A percentile compares a stretch with the other conserved stretches of the same genome.
Evolutionary conservation across 1,140 invertebrate genomes (phyloP).

Genomic region (Macrosteles quadrilineatus): DNA sequence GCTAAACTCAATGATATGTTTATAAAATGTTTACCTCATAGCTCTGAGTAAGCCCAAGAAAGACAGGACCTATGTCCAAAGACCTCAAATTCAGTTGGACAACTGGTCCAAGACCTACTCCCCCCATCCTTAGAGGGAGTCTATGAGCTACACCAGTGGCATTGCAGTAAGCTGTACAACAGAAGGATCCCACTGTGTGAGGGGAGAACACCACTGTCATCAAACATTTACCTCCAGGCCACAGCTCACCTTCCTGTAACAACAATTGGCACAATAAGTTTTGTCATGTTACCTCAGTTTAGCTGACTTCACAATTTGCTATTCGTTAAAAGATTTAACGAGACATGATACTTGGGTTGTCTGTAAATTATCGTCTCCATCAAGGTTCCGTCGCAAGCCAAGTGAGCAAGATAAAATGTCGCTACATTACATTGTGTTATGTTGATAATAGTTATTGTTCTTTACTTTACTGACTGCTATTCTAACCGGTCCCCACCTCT

Average conservation of each 20-base stretch:
- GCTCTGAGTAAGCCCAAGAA: not conserved
- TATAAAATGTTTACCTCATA: no score
- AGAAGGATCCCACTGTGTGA: not conserved
- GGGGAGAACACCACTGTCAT: not conserved
- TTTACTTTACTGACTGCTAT: no score
- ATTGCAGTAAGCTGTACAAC: constrained; percentile 1
- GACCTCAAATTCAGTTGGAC: not conserved
- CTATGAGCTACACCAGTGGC: not conserved
- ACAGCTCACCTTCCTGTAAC: constrained; percentile 4
- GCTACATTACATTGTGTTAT: not conserved
- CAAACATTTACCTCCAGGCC: not conserved
- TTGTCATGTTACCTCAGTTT: not conserved
- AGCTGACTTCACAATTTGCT: not conserved
- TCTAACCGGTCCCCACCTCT: no score
- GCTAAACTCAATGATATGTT: no score
- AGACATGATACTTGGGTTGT: not conserved
- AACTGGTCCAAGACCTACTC: not conserved
- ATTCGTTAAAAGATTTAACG: not conserved
- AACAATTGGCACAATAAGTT: not conserved
- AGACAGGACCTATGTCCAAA: constrained; percentile 2
- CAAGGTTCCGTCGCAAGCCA: no score
- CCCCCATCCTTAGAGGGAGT: not conserved
- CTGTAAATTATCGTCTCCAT: not conserved
- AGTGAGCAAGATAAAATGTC: not conserved
- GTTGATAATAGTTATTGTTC: no score